A percentile compares a stretch with the other conserved stretches of the same genome.
These are phyloP conservation scores for Habropoda laboriosa DNA, from an alignment of 1,140 invertebrate species.

Conservation along the genomic window DNA sequence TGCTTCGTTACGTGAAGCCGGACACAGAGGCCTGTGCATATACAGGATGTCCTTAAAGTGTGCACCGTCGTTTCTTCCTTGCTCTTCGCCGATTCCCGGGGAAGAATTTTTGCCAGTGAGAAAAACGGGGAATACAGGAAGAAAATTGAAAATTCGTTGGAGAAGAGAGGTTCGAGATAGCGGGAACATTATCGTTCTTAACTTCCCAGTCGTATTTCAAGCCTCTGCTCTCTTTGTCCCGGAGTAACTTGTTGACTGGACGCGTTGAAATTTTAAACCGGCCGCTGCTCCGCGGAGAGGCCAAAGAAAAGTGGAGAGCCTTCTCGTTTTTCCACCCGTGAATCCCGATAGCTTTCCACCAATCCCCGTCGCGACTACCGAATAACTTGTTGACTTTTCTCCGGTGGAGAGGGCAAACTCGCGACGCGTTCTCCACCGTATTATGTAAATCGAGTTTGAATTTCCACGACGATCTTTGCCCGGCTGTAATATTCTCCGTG, in stretches of 20 bases:
- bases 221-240: not conserved
- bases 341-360: not conserved
- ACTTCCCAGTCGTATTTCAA: too few species aligned
- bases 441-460: conserved; percentile 16
- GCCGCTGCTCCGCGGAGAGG: not conserved
- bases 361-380: too few species aligned
- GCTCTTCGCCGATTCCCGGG: too few species aligned
- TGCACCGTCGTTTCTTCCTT: not conserved
- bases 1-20: conserved; percentile 19
- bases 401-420: not conserved
- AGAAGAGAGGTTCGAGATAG: not conserved
- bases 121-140: not conserved
- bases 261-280: not conserved
- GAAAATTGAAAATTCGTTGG: too few species aligned
- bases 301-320: not conserved
- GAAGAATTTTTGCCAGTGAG: too few species aligned
- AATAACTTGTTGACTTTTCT: conserved; percentile 42
- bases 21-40: not conserved
- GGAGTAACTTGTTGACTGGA: not conserved
- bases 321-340: not conserved
- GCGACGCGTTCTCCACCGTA: not conserved
- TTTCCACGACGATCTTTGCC: conserved; percentile 3
- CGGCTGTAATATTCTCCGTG: not conserved
- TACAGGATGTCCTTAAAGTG: not conserved
- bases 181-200: too few species aligned